A percentile compares a stretch with the other conserved stretches of the same genome.
phyloP scores from a whole-genome alignment of 1,140 invertebrate genomes.

The Drosophila pseudoobscura region DNA sequence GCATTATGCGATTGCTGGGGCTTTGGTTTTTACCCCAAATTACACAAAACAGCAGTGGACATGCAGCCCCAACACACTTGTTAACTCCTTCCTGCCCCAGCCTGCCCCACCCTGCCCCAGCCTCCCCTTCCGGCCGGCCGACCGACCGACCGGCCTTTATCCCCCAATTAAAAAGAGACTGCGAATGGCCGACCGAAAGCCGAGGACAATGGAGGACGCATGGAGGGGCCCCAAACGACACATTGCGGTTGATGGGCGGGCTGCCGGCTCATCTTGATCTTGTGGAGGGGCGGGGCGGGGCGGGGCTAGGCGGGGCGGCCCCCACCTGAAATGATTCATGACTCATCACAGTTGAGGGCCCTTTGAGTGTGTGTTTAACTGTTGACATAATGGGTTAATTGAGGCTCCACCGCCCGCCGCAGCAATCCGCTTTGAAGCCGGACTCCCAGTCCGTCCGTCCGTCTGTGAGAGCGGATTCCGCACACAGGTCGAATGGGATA shows the following conservation, averaged over 20 bases:
- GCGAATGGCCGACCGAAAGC: conserved; percentile 22
- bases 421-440: too few species aligned
- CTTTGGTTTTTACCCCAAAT: conserved; percentile 63
- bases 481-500: too few species aligned
- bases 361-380: too few species aligned
- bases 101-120: not conserved
- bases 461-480: too few species aligned
- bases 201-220: conserved; percentile 1
- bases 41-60: conserved; percentile 68
- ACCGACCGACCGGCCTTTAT: conserved; percentile 26
- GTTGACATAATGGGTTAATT: conserved; percentile 17
- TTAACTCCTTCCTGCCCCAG: not conserved
- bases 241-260: not conserved
- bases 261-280: not conserved
- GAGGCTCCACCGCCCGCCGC: not conserved
- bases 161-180: conserved; percentile 46
- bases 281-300: not conserved
- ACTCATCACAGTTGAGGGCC: conserved; percentile 10
- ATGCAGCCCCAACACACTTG: conserved; percentile 44
- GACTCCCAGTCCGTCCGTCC: too few species aligned
- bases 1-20: conserved; percentile 69
- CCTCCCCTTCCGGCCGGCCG: not conserved
- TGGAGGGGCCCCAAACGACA: not conserved
- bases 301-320: accelerated
- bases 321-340: conserved; percentile 3